These are phyloP conservation scores for Catalaphyllia jardinei DNA, from an alignment of 64 coral and sea anemone species.

Conservation along the genomic window DNA sequence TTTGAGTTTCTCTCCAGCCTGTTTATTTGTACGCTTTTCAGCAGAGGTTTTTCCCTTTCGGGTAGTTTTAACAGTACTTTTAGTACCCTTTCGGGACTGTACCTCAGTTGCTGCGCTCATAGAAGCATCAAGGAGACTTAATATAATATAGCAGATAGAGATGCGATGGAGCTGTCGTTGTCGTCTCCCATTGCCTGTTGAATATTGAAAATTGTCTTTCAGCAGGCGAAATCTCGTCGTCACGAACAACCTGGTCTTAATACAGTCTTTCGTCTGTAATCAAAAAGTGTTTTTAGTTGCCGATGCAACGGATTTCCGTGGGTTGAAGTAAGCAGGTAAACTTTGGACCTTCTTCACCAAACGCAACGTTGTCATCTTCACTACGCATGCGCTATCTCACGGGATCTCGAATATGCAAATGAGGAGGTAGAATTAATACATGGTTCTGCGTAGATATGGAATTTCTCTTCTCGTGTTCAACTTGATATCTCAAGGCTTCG, in stretches of 20 bases:
- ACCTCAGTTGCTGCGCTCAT: neutral
- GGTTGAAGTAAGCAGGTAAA: neutral
- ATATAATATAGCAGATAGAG: neutral
- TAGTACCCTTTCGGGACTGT: conserved; percentile 5
- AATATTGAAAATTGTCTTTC: neutral
- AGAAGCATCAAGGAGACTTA: neutral
- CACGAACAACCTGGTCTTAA: neutral
- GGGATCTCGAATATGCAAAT: conserved; percentile 34
- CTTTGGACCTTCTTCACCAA: neutral
- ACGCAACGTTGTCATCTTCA: conserved; percentile 21
- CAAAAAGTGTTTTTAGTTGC: neutral
- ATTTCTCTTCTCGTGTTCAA: too few species aligned
- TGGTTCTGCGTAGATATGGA: too few species aligned
- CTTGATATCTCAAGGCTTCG: too few species aligned
- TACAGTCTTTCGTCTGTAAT: neutral
- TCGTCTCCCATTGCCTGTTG: neutral
- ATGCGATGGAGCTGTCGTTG: neutral
- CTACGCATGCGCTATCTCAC: too few species aligned
- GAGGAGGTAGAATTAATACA: conserved; percentile 38
- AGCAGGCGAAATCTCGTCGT: neutral
- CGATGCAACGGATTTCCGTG: neutral
- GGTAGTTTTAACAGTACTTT: neutral
- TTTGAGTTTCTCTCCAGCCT: conserved; percentile 1
- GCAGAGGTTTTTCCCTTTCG: neutral
- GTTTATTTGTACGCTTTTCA: neutral